Evolutionary conservation across 2,888 invertebrate species (phyloP), one percentile per base, ranked within the genome.

Genomic region (Lithodes maja): DNA sequence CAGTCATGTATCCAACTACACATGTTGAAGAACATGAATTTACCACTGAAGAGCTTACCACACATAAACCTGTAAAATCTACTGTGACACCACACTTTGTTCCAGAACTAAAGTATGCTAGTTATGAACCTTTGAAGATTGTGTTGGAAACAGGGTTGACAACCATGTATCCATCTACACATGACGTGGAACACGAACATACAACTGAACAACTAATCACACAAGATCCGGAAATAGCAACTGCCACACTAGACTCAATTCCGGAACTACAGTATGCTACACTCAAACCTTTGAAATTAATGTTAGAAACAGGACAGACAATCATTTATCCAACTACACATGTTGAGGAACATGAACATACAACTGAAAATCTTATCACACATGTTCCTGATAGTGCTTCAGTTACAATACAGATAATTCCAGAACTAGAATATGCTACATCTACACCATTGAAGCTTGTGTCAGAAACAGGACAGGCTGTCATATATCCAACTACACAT

Each of bases 271-370:
- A 15, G 50, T 53, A 5, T 79, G 80, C 85, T 15, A 80, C 74
- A 15, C 17, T 33, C 17, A 53, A 53, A 54, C 69, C 85, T 17
- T n/a, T 80, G 52, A 80, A 75, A 79, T 50, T 79, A 69, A 54
- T 85, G 50, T 71, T 80, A 50, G 80, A 85, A 80, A 15, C 33
- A 53, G 85, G 80, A 3, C 68, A 82, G 81, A n/a, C 71, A 52
- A 9, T 50, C 17, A 74, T 84, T 3, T 74, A 83, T 83, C 83
- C 55, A 15, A 17, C 75, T 15, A 54, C 53, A 49, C 68, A 12
- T 68, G 17, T 55, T 15, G n/a, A 68, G 33, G 49, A 82, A 61
- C 68, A 80, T n/a, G 83, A 85, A 85, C 12, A 54, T 7, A 85
- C 85, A 5, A n/a, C 68, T n/a, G 85, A 68, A 61, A 54, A 84